phyloP scores from a whole-genome alignment of 2,888 invertebrate species.

The Chrysomela aeneicollis region DNA sequence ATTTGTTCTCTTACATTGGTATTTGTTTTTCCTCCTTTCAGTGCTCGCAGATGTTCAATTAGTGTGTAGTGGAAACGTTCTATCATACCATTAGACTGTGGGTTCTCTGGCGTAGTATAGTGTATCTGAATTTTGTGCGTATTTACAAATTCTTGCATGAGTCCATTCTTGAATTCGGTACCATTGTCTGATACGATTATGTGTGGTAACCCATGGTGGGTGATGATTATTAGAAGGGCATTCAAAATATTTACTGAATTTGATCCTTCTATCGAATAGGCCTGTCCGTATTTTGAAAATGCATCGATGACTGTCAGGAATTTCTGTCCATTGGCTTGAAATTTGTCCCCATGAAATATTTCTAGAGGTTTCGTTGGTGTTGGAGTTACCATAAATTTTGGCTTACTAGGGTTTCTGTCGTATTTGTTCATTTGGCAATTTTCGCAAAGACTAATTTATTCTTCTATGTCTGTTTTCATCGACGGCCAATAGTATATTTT shows the following conservation, averaged over 20 bases:
- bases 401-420: slow-evolving; percentile 15
- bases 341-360: slow-evolving; percentile 19
- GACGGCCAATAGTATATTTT: slow-evolving; percentile 18
- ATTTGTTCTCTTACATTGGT: slow-evolving; percentile 2
- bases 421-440: slow-evolving; percentile 16
- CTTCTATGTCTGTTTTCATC: not conserved
- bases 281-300: slow-evolving; percentile 19
- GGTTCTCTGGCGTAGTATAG: slow-evolving; percentile 26
- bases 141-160: slow-evolving; percentile 24
- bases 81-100: slow-evolving; percentile 26
- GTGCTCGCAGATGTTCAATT: slow-evolving; percentile 21
- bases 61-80: slow-evolving; percentile 26
- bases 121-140: slow-evolving; percentile 32
- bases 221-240: slow-evolving; percentile 19
- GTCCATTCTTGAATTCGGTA: slow-evolving; percentile 24
- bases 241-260: slow-evolving; percentile 12
- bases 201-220: slow-evolving; percentile 23
- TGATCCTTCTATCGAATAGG: slow-evolving; percentile 7
- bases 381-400: slow-evolving; percentile 18
- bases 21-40: not conserved
- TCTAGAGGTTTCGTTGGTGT: slow-evolving; percentile 19
- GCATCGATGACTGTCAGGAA: slow-evolving; percentile 13
- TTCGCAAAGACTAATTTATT: too few relatives aligned
- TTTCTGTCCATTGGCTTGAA: slow-evolving; percentile 16
- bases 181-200: slow-evolving; percentile 26